Base-by-base conservation (phyloP, 2,797 vertebrate species). In the Halcyon smyrnensis region DNA sequence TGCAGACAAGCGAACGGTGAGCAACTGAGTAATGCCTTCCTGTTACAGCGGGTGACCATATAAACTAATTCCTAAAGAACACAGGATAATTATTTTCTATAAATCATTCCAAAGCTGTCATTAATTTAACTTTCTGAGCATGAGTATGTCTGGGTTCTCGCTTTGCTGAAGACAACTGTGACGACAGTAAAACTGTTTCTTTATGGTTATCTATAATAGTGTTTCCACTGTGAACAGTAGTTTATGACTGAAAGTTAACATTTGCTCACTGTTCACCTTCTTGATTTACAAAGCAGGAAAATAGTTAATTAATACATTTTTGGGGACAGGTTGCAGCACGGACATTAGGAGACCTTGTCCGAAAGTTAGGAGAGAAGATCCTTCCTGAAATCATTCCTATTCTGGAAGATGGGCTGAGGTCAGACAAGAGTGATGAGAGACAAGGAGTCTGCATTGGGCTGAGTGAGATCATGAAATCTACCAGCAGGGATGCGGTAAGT, bases 391-490 rank as follows among this genome's bases (percentile, higher is more conserved):
- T 99, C 87, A 99, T 99, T 97, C 99, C 99, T 84, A 99, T 99
- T 98, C 98, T 99, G 93, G 99, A 99, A 95, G 98, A 99, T 37
- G 99, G 99, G 15, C 98, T 99, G 76, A 98, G 99, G 85, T 99
- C 99, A 1, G 99, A 99, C 87, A 99, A 99, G 98, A 99, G 99
- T 1, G 99, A 99, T 3, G 99, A 99, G 98, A 98, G 99, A 83
- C 99, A 99, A 97, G 99, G 99, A 0, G 99, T 99, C 89, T 99
- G 99, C 97, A 99, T 99, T 0, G 99, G 99, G 32, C 97, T 99
- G 91, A 99, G 99, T 1, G 99, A 99, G 98, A 99, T 99, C 95
- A 99, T 99, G 99, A 99, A 99, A 95, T 99, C 99, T 68, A 99
- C 99, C 95, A 99, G 99, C 98, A 99, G 98, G 95, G 99, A 99